phyloP scores from a whole-genome alignment of 1,140 invertebrate species.

The Camponotus floridanus region DNA sequence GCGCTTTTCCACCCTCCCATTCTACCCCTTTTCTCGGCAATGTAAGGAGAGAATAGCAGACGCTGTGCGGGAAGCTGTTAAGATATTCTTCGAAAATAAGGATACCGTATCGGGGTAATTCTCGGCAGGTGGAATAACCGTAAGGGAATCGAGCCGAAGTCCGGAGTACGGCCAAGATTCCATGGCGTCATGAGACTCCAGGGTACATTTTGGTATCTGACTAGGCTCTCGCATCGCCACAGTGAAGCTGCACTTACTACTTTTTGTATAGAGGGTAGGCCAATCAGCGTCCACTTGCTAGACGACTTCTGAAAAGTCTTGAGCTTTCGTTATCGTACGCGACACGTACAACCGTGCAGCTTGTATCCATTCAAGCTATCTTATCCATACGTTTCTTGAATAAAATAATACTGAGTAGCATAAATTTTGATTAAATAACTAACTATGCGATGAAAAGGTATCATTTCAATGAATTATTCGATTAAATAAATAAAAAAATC shows the following conservation, averaged over 20 bases:
- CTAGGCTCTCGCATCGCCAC: conserved; percentile 63
- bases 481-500: conserved; percentile 4
- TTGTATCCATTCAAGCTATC: background rate
- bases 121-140: conserved; percentile 83
- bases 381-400: background rate
- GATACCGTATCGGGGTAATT: conserved; percentile 82
- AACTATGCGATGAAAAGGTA: background rate
- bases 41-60: conserved; percentile 66
- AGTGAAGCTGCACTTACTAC: conserved; percentile 61
- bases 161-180: conserved; percentile 81
- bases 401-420: background rate
- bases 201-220: conserved; percentile 83
- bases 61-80: conserved; percentile 77
- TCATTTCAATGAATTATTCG: background rate
- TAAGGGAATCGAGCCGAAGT: conserved; percentile 81
- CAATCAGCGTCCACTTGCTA: conserved; percentile 69
- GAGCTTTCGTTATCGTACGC: conserved; percentile 48
- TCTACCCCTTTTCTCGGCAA: conserved; percentile 66
- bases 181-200: conserved; percentile 79
- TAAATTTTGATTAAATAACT: background rate
- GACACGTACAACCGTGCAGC: background rate
- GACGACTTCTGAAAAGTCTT: conserved; percentile 63
- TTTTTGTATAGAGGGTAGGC: conserved; percentile 66
- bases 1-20: conserved; percentile 37
- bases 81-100: conserved; percentile 83